These are phyloP conservation scores for Eudyptes chrysolophus DNA, from an alignment of 2,113 vertebrate genomes.

Conservation along the genomic window DNA sequence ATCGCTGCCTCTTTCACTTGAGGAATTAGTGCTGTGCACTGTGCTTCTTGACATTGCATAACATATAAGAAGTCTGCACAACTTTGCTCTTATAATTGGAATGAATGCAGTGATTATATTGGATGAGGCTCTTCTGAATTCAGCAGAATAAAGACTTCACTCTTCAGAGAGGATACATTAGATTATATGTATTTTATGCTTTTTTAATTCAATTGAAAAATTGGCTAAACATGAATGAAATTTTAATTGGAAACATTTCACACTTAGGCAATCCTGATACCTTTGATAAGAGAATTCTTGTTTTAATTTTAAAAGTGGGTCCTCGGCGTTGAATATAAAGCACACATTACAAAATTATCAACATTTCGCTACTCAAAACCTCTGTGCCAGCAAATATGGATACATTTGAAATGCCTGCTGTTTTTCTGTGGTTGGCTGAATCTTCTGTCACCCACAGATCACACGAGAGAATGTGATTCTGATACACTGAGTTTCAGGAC, in stretches of 20 bases:
- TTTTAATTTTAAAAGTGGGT: slow-evolving; percentile 59
- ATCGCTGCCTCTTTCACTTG: slow-evolving; percentile 80
- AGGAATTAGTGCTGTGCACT: slow-evolving; percentile 78
- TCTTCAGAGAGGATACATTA: slow-evolving; percentile 77
- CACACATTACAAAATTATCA: slow-evolving; percentile 44
- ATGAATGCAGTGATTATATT: slow-evolving; percentile 84
- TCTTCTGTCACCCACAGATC: not conserved
- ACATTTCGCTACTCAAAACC: slow-evolving; percentile 20
- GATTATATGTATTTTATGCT: slow-evolving; percentile 80
- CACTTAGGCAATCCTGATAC: slow-evolving; percentile 71
- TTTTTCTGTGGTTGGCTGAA: not conserved
- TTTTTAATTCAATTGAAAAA: slow-evolving; percentile 85
- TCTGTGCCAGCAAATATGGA: not conserved
- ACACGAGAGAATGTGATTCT: not conserved
- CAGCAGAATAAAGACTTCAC: slow-evolving; percentile 77
- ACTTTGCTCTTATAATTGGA: slow-evolving; percentile 83
- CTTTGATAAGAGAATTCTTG: slow-evolving; percentile 73
- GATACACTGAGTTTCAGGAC: not conserved
- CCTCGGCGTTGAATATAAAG: slow-evolving; percentile 33
- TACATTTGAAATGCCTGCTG: not conserved
- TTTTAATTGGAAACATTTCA: slow-evolving; percentile 84
- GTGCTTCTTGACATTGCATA: slow-evolving; percentile 79
- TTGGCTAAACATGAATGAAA: slow-evolving; percentile 84
- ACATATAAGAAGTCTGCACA: slow-evolving; percentile 76
- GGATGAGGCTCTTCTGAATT: slow-evolving; percentile 79